Evolutionary conservation across 2,113 vertebrate genomes (phyloP).

Genomic region (Lophochroa leadbeateri): DNA sequence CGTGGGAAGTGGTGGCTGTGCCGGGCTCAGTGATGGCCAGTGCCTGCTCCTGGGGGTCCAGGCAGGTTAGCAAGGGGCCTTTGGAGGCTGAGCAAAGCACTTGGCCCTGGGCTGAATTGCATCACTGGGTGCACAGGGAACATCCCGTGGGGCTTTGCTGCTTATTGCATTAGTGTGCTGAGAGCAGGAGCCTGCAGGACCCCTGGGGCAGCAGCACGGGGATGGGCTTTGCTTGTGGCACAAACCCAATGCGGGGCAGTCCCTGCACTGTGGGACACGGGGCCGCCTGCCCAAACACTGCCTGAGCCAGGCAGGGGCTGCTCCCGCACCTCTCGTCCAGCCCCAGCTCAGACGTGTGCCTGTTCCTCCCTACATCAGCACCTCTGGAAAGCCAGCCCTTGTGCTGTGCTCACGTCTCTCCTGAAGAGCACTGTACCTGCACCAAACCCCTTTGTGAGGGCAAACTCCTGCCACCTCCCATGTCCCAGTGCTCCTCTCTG

Average conservation of each 20-base stretch:
- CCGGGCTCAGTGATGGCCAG: neutral
- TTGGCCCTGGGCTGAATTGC: neutral
- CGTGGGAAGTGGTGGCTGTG: accelerated
- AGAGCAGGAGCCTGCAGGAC: neutral
- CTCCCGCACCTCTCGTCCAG: neutral
- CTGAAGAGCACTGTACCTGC: accelerated
- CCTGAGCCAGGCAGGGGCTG: neutral
- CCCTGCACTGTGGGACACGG: accelerated
- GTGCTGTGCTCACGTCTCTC: neutral
- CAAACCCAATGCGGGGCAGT: accelerated
- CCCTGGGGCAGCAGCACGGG: accelerated
- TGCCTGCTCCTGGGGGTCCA: accelerated
- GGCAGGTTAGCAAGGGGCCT: accelerated
- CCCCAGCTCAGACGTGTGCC: neutral
- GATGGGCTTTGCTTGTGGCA: neutral
- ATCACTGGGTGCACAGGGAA: neutral
- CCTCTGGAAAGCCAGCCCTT: neutral
- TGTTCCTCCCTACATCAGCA: accelerated
- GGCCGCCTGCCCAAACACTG: neutral
- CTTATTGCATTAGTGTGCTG: accelerated
- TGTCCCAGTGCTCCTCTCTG: neutral
- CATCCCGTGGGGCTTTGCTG: neutral
- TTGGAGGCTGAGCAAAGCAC: neutral
- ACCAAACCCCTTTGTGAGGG: neutral
- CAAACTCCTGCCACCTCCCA: neutral